Percentiles rank a stretch among this genome's conserved stretches.
Evolutionary conservation across 1,140 invertebrate species (phyloP).

Genomic region (Lamellibrachia luymesi): DNA sequence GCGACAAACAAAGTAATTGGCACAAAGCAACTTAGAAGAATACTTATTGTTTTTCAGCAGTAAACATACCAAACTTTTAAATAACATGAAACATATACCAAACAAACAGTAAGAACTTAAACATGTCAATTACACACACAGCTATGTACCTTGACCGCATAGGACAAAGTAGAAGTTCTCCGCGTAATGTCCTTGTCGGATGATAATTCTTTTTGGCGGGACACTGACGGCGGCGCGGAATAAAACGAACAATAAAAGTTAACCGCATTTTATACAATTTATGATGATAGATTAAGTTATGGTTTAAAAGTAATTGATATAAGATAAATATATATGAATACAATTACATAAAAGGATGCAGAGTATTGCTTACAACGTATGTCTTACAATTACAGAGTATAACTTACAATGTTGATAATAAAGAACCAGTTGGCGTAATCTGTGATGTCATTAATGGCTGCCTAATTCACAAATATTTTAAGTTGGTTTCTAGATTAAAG

Average conservation of each 20-base stretch:
- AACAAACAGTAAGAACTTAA: background rate
- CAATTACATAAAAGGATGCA: background rate
- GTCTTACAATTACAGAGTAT: too few relatives aligned
- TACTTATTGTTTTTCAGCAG: background rate
- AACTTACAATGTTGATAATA: background rate
- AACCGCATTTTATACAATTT: too few relatives aligned
- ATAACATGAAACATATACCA: background rate
- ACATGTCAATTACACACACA: background rate
- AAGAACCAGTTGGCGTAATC: background rate
- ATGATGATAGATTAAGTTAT: too few relatives aligned
- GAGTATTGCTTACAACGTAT: too few relatives aligned
- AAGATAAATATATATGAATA: background rate
- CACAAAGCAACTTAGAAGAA: background rate
- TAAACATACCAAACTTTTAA: background rate
- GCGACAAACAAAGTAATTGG: background rate
- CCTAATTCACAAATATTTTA: background rate
- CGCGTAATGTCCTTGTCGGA: slow-evolving; percentile 54
- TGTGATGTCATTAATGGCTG: background rate
- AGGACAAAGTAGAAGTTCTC: slow-evolving; percentile 57
- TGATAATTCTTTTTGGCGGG: slow-evolving; percentile 43
- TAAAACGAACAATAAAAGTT: background rate
- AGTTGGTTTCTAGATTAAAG: too few relatives aligned
- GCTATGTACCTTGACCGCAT: slow-evolving; percentile 48
- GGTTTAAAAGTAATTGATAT: background rate
- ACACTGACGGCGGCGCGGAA: background rate